Conservation (phyloP, 1,140 invertebrate species). For the Bombus confusus region DNA sequence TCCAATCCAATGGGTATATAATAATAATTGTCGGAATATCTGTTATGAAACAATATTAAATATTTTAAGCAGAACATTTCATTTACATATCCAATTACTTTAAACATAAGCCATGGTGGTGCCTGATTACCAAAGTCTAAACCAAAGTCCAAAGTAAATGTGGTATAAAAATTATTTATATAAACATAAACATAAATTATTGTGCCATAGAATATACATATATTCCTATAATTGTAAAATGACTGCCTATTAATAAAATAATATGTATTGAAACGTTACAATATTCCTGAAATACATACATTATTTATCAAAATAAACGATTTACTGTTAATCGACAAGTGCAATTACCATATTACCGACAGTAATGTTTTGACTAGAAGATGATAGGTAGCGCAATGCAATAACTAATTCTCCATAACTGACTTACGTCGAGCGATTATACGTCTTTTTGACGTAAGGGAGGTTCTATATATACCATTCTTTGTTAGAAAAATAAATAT, state of each 20-base stretch:
- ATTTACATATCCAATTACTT: conserved; percentile 29
- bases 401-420: background rate
- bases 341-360: background rate
- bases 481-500: background rate
- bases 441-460: background rate
- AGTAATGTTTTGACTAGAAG: background rate
- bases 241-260: background rate
- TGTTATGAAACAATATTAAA: background rate
- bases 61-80: conserved; percentile 16
- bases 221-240: conserved; percentile 15
- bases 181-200: background rate
- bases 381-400: background rate
- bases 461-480: background rate
- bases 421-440: background rate
- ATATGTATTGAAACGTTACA: background rate
- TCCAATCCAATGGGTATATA: too few species aligned
- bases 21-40: conserved; percentile 30
- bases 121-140: conserved; percentile 73
- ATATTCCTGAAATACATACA: background rate
- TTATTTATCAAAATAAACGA: background rate
- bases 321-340: background rate
- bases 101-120: conserved; percentile 65
- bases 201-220: conserved; percentile 23
- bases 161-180: background rate
- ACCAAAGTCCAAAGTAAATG: conserved; percentile 62